These are phyloP conservation scores for Zaprionus bogoriensis DNA, from an alignment of 2,888 invertebrate species.

Conservation along the genomic window DNA sequence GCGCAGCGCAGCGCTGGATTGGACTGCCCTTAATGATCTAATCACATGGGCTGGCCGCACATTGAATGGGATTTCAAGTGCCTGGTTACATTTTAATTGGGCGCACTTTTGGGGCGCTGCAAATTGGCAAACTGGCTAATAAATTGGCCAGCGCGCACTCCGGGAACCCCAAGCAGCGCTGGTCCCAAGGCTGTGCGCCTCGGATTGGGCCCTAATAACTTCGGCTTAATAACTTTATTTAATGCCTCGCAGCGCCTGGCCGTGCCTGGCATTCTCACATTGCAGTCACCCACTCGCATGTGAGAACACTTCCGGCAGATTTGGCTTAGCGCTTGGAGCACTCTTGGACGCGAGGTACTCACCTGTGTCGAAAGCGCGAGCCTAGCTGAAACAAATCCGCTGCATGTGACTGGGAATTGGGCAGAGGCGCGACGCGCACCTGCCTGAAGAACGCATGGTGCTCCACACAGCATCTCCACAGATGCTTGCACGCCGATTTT, in stretches of 20 bases:
- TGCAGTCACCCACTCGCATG: constrained; percentile 47
- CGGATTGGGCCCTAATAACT: constrained; percentile 49
- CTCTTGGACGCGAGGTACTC: constrained; percentile 58
- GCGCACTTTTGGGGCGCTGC: constrained; percentile 48
- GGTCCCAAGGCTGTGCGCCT: constrained; percentile 15
- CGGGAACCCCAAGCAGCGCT: no score
- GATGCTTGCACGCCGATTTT: constrained; percentile 95
- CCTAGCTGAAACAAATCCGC: constrained; percentile 91
- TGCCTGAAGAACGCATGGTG: constrained; percentile 96
- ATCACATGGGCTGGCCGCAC: constrained; percentile 61
- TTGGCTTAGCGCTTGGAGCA: constrained; percentile 17
- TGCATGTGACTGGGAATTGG: constrained; percentile 84
- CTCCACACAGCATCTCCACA: constrained; percentile 98
- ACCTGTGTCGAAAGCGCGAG: constrained; percentile 91
- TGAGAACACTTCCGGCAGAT: constrained; percentile 57
- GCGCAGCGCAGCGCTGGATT: constrained; percentile 20
- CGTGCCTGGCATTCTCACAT: constrained; percentile 6
- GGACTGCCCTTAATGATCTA: constrained; percentile 68
- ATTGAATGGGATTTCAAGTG: constrained; percentile 56
- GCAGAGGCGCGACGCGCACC: constrained; percentile 89
- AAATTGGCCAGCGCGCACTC: constrained; percentile 43
- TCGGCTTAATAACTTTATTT: constrained; percentile 62
- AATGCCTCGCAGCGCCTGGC: constrained; percentile 6
- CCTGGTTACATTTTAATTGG: constrained; percentile 70
- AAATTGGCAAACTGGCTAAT: constrained; percentile 53